These are phyloP conservation scores for Cryptocheilus praepositus DNA, from an alignment of 2,888 invertebrate genomes.

Conservation along the genomic window DNA sequence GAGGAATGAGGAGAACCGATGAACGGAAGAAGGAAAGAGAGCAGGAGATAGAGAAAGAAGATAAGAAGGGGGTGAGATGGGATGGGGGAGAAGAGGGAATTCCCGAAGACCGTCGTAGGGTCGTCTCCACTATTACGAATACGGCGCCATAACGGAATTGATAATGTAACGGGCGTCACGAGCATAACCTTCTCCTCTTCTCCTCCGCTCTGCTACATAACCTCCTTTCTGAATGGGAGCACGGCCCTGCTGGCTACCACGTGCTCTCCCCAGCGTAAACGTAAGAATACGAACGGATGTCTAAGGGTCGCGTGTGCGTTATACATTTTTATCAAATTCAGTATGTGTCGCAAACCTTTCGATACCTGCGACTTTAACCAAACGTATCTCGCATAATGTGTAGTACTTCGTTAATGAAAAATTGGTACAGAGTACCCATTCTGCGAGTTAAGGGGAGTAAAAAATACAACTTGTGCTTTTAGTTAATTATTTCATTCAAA, in stretches of 20 bases:
- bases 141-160: conserved; percentile 73
- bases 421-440: no score
- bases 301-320: background rate
- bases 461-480: background rate
- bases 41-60: conserved; percentile 28
- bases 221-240: conserved; percentile 70
- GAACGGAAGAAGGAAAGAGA: conserved; percentile 34
- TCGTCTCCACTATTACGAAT: conserved; percentile 70
- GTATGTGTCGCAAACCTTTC: no score
- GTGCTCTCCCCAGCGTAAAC: conserved; percentile 51
- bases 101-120: conserved; percentile 64
- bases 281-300: conserved; percentile 38
- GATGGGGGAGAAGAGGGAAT: conserved; percentile 45
- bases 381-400: no score
- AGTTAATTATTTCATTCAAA: background rate
- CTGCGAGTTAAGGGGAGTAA: background rate
- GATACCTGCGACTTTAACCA: no score
- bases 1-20: conserved; percentile 35
- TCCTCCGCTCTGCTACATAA: conserved; percentile 57
- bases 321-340: no score
- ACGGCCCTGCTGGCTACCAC: conserved; percentile 56
- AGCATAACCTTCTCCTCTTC: conserved; percentile 61
- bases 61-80: conserved; percentile 27
- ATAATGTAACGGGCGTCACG: conserved; percentile 72
- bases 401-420: no score